Base-by-base conservation (phyloP, 2,113 vertebrate genomes). In the Axis porcinus region DNA sequence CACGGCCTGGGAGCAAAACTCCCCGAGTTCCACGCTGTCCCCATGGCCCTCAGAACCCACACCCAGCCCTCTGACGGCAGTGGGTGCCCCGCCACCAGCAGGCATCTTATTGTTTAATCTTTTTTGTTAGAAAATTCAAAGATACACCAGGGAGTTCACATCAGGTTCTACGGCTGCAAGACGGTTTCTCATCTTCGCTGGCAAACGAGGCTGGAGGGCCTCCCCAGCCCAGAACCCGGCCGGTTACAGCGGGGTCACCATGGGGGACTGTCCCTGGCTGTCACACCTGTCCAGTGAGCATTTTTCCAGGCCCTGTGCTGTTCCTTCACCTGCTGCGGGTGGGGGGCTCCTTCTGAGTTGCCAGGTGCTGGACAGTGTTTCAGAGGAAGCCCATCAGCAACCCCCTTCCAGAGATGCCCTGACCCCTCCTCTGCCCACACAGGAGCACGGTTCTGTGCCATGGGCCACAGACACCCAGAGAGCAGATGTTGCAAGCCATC, bases 131-230 rank as follows among this genome's bases (percentile, higher is more conserved):
- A 57, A 82, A 50, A 45, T n/a, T 76, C 67, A 19, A 64, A 40
- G 3, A 4, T 14, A 50, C 60, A n/a, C 21, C 27, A 25, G 17
- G 27, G 62, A 25, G 45, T 62, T 87, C 50, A 83, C 23, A 74
- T 17, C 30, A 30, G 85, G 23, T 17, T 25, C 15, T 60, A 43
- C 0, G 2, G 47, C 58, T 5, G 4, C 70, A 64, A 54, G 45
- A 14, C 5, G 0, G 4, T 43, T 67, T 43, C 86, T 55, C 67
- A 4, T 0, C 0, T 1, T 86, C 3, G 0, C 16, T 27, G 15
- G 16, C 15, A 19, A 2, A 27, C 0, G 0, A 43, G 52, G 33
- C 55, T 55, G 6, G 13, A n/a, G 28, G 7, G 30, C 45, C 76
- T 78, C 40, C 64, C 25, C 21, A 54, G 64, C 45, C 57, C 70